Conservation (phyloP, 1,140 invertebrate genomes). For the Doryteuthis pealeii region DNA sequence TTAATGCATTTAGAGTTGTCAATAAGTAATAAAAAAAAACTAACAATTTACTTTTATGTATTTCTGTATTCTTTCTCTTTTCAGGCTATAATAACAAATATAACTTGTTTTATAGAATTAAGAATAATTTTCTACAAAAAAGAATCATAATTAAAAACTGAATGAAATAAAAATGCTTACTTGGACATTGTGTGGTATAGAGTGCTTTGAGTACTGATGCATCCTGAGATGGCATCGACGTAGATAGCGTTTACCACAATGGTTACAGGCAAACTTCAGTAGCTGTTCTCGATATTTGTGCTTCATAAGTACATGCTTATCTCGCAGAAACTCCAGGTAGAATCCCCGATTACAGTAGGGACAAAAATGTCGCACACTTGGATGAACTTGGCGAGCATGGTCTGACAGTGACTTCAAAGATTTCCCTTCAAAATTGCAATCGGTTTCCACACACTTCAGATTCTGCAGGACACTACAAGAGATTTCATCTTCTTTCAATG, state of each 20-base stretch:
- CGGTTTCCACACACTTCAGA: not conserved
- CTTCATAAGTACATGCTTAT: slow-evolving; percentile 13
- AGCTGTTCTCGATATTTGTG: slow-evolving; percentile 8
- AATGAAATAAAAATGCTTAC: not conserved
- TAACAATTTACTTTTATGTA: too few relatives aligned
- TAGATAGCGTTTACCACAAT: slow-evolving; percentile 11
- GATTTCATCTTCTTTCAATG: slow-evolving; percentile 6
- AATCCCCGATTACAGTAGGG: slow-evolving; percentile 12
- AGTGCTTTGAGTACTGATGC: slow-evolving; percentile 11
- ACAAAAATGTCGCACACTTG: slow-evolving; percentile 11
- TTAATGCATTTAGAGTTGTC: too few relatives aligned
- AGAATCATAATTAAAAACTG: not conserved
- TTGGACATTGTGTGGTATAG: slow-evolving; percentile 10
- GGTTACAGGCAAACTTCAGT: slow-evolving; percentile 10
- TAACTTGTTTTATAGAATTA: too few relatives aligned
- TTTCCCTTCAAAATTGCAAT: not conserved
- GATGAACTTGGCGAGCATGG: not conserved
- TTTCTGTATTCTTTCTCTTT: too few relatives aligned
- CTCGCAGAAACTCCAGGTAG: slow-evolving; percentile 12
- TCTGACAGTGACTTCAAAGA: slow-evolving; percentile 8
- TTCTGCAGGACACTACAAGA: slow-evolving; percentile 3
- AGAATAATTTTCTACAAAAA: too few relatives aligned
- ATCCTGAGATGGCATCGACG: slow-evolving; percentile 10
- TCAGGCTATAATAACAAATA: too few relatives aligned
- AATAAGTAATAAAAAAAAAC: too few relatives aligned